Evolutionary conservation across 1,140 invertebrate species (phyloP), one percentile per base, ranked within the genome.

Genomic region (Drosophila paulistorum): DNA sequence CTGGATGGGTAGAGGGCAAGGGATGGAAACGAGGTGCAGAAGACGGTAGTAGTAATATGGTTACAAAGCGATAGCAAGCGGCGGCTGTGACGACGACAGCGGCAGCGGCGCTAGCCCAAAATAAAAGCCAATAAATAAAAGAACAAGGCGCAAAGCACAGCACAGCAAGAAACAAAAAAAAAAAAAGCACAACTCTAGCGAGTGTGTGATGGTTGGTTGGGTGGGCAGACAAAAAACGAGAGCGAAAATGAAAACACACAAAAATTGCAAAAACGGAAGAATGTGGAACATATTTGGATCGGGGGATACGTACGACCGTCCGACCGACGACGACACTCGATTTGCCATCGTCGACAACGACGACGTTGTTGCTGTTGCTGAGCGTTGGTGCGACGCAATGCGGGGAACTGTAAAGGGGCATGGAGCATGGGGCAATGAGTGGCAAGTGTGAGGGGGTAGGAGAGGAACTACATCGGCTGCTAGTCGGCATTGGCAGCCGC

Each of bases 171-270:
- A n/a, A n/a, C 62, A 41, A 65, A 72, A 69, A 84, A 64, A 54
- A 77, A 59, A 68, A 63, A 78, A 57, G 67, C 59, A 55, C 51
- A 35, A 45, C 57, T 39, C 10, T 17, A 63, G 61, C 61, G 42
- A 54, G 48, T 51, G 45, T 51, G 45, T 51, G 45, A 20, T 51
- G 45, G 17, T 23, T 45, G 37, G 37, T 39, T 39, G 37, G 45
- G 45, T 35, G 63, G 48, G 72, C 54, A 76, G 61, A 58, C 51
- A 77, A 71, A 65, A 85, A 89, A 81, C 72, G 84, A 89, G 84
- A 89, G 85, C 81, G 85, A 89, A 89, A 89, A 83, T 83, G 68
- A 83, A 89, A 87, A 86, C 76, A 81, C 63, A 67, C 67, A 67
- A 68, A 68, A 87, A 87, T 82, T 51, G 77, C 75, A 85, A 79